Evolutionary conservation across 2,113 vertebrate species (phyloP).

Genomic region (Ophiodon elongatus): DNA sequence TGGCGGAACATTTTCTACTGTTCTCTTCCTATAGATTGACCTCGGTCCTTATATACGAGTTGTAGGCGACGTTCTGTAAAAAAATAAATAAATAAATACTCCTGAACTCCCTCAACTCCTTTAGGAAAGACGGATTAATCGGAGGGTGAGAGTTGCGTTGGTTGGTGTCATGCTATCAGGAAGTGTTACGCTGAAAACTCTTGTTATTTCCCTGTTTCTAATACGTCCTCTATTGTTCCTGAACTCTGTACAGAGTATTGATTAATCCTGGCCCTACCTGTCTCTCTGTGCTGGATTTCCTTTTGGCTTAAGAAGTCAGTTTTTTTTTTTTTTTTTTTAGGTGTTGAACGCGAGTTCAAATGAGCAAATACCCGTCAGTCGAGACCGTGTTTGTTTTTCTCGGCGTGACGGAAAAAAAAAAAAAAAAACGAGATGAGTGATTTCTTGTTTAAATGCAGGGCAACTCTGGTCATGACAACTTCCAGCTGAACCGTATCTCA

Average conservation of each 20-base stretch:
- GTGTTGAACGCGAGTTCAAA: too few relatives aligned
- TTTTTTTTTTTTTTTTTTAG: too few relatives aligned
- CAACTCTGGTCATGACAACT: neutral
- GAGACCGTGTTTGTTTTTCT: neutral
- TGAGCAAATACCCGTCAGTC: too few relatives aligned
- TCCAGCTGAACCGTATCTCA: too few relatives aligned
- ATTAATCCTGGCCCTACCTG: constrained; percentile 12
- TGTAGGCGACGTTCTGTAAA: too few relatives aligned
- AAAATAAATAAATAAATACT: too few relatives aligned
- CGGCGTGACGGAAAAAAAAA: neutral
- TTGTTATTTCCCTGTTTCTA: neutral
- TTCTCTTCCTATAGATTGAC: too few relatives aligned
- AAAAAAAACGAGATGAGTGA: constrained; percentile 2
- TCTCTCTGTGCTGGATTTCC: neutral
- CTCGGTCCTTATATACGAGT: too few relatives aligned
- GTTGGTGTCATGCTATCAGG: constrained; percentile 6
- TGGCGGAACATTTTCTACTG: neutral
- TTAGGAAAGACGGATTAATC: neutral
- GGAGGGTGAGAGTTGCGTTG: neutral
- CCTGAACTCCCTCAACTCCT: neutral
- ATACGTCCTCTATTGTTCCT: constrained; percentile 25
- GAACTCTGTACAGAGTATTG: constrained; percentile 39
- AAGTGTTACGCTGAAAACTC: neutral
- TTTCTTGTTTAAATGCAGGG: neutral
- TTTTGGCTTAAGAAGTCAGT: neutral